Conservation (phyloP, 1,140 invertebrate species). For the Drosophila melanica region DNA sequence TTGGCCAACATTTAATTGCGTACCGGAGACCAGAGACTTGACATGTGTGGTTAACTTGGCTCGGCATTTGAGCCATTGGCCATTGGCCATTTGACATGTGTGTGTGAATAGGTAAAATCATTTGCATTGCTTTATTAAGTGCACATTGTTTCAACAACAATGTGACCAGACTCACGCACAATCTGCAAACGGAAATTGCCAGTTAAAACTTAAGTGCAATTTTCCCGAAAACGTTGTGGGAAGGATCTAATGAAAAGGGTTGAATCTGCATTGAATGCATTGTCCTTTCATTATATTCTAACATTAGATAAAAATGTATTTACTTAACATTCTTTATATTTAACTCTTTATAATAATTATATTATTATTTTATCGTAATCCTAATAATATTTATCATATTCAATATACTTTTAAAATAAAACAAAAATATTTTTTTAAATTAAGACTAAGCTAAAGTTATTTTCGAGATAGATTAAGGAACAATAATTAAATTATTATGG, state of each 20-base stretch:
- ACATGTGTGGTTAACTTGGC: conserved; percentile 58
- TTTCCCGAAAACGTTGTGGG: conserved; percentile 15
- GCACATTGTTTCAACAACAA: conserved; percentile 75
- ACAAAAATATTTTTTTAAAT: too few relatives aligned
- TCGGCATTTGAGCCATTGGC: conserved; percentile 31
- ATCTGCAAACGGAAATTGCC: conserved; percentile 62
- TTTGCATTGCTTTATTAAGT: conserved; percentile 71
- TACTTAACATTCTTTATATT: too few relatives aligned
- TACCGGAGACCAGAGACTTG: conserved; percentile 30
- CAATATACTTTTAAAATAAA: too few relatives aligned
- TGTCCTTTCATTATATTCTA: too few relatives aligned
- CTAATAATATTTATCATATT: too few relatives aligned
- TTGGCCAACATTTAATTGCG: conserved; percentile 73
- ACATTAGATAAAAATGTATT: too few relatives aligned
- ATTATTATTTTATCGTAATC: too few relatives aligned
- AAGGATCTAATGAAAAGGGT: background rate
- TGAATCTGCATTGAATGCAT: background rate
- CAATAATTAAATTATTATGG: too few relatives aligned
- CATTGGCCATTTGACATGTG: conserved; percentile 15
- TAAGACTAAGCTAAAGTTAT: too few relatives aligned
- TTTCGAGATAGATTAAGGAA: too few relatives aligned
- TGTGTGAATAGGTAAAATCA: conserved; percentile 71
- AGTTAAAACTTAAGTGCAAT: conserved; percentile 76
- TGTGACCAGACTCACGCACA: conserved; percentile 56
- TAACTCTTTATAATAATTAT: too few relatives aligned